A percentile compares a stretch with the other conserved stretches of the same genome.
Conservation (phyloP, 2,797 vertebrate species). For the Ficedula albicollis region DNA sequence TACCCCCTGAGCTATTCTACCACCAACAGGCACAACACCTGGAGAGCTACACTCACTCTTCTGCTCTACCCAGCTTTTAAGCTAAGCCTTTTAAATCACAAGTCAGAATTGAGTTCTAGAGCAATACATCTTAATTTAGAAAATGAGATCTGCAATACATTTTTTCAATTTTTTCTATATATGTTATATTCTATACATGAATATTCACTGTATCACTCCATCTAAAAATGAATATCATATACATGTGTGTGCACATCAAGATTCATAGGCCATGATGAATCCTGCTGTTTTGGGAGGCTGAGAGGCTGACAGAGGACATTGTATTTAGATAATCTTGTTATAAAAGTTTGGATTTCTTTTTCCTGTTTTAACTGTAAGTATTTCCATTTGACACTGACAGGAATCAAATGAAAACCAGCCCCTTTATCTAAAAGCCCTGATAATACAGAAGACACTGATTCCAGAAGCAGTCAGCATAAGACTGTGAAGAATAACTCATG, state of each 20-base stretch:
- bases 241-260: not conserved
- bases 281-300: not conserved
- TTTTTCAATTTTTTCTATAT: not conserved
- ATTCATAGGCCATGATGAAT: not conserved
- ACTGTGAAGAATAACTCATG: not conserved
- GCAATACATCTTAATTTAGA: not conserved
- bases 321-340: not conserved
- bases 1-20: not conserved
- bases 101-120: not conserved
- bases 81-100: not conserved
- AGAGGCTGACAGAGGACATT: not conserved
- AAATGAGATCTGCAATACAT: not conserved
- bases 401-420: not conserved
- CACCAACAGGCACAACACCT: not conserved
- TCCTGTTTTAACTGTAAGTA: not conserved
- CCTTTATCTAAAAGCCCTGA: not conserved
- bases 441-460: not conserved
- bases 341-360: not conserved
- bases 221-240: not conserved
- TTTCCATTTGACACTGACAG: not conserved
- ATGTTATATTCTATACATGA: not conserved
- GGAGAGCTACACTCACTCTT: not conserved
- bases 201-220: not conserved
- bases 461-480: not conserved
- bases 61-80: not conserved